Evolutionary conservation across 1,140 invertebrate genomes (phyloP).

Genomic region (Asbolus verrucosus): DNA sequence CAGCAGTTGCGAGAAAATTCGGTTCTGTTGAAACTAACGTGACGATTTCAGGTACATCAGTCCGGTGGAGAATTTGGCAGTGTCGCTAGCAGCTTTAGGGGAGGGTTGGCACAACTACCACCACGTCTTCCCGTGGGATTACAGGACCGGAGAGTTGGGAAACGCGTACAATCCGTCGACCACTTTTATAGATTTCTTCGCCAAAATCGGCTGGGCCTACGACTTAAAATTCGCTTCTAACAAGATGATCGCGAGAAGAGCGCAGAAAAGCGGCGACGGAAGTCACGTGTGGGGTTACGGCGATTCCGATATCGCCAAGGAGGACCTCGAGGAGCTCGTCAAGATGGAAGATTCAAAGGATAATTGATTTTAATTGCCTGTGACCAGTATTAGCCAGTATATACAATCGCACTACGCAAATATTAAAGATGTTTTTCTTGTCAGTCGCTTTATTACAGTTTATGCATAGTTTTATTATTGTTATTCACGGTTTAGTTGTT

Average conservation of each 20-base stretch:
- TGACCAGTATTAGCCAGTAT: slow-evolving; percentile 33
- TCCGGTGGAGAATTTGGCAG: slow-evolving; percentile 77
- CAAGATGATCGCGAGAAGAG: slow-evolving; percentile 73
- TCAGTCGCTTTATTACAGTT: too few relatives aligned
- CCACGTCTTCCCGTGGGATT: slow-evolving; percentile 92
- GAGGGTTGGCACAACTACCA: slow-evolving; percentile 97
- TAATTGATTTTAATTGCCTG: slow-evolving; percentile 12
- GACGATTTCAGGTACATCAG: slow-evolving; percentile 74
- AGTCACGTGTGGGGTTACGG: slow-evolving; percentile 69
- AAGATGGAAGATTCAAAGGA: slow-evolving; percentile 43
- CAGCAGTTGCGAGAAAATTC: slow-evolving; percentile 64
- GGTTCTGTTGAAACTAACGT: background rate
- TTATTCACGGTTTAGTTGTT: too few relatives aligned
- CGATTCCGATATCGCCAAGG: slow-evolving; percentile 65
- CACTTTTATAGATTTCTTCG: slow-evolving; percentile 78
- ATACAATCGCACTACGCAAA: too few relatives aligned
- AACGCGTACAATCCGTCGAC: slow-evolving; percentile 76
- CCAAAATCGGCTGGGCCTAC: slow-evolving; percentile 79
- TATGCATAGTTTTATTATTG: too few relatives aligned
- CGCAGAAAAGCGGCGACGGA: slow-evolving; percentile 75
- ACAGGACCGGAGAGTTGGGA: slow-evolving; percentile 86
- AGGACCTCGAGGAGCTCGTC: slow-evolving; percentile 63
- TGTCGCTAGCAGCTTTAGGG: slow-evolving; percentile 78
- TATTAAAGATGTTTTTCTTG: slow-evolving; percentile 12
- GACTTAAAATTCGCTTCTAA: slow-evolving; percentile 75